phyloP scores from a whole-genome alignment of 2,113 vertebrate genomes.

The Ammodytes dubius region DNA sequence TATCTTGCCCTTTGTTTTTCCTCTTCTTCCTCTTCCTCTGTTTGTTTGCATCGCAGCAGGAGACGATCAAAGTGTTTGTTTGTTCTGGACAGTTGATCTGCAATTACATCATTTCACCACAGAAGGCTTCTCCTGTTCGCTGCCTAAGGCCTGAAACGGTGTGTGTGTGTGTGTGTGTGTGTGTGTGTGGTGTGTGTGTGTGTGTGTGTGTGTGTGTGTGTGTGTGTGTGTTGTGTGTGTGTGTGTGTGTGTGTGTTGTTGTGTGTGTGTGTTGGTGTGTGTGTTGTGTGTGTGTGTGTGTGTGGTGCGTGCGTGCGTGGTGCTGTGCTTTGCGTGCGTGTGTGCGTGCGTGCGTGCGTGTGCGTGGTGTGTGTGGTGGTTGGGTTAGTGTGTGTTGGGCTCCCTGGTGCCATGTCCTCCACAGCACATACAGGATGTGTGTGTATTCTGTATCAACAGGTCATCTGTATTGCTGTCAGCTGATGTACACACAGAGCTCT shows the following conservation, averaged over 20 bases:
- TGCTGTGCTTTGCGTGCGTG: no score
- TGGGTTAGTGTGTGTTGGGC: conserved; percentile 59
- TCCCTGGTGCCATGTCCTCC: conserved; percentile 66
- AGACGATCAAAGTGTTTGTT: conserved; percentile 62
- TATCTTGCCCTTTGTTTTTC: conserved; percentile 5
- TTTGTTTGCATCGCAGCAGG: conserved; percentile 65
- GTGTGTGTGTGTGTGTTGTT: no score
- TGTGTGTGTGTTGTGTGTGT: no score
- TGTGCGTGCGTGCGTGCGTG: no score
- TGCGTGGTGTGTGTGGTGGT: no score
- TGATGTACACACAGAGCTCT: conserved; percentile 54
- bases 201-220: no score
- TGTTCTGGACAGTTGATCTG: conserved; percentile 55
- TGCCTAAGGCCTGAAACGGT: conserved; percentile 26
- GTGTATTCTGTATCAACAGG: conserved; percentile 63
- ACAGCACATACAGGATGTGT: conserved; percentile 64
- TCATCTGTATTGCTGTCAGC: conserved; percentile 52
- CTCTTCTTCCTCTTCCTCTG: conserved; percentile 35
- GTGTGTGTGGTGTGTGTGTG: no score
- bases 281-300: no score
- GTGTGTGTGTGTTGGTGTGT: no score
- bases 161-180: neutral
- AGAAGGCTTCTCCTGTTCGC: conserved; percentile 40
- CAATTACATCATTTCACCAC: conserved; percentile 49
- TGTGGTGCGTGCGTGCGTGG: no score